Evolutionary conservation across 2,888 invertebrate species (phyloP), one percentile per base, ranked within the genome.

Genomic region (Pristionchus exspectatus): DNA sequence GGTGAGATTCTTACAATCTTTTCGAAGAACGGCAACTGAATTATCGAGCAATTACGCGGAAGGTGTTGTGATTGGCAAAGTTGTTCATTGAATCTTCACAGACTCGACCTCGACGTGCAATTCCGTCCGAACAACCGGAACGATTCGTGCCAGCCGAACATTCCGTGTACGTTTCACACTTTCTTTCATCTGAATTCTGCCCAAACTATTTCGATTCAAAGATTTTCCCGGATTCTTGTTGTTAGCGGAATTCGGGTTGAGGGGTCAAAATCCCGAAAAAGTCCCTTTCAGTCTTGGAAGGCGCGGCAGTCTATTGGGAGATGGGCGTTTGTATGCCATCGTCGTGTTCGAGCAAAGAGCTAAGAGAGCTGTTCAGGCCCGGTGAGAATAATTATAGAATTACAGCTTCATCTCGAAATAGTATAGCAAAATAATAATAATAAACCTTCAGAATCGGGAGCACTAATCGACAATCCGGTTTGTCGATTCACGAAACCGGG

Each of bases 291-390:
- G 74, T 77, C 38, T 9, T 77, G 7, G 44, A 24, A 10, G 74
- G 44, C 44, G 44, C 30, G 0, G 74, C n/a, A 0, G 21, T 77
- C 10, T 77, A 38, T 44, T 77, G 74, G 74, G 38, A 85, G 27
- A 14, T 87, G 38, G 87, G 87, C n/a, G 69, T 69, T 1, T 87
- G 87, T 16, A 14, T 87, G 9, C 87, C 87, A 2, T 16, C 24
- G 0, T 66, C 66, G 4, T 87, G 87, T 27, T 69, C 87, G 18
- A 87, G 87, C 16, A 21, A 12, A 4, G 87, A 87, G 24, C 12
- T 87, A 16, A 9, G 0, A 50, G 18, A 21, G 27, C 21, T 69
- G 14, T 59, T 87, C n/a, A 33, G 87, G 18, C 87, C 87, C 4
- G 66, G 87, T 87, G 24, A 44, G 24, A n/a, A n/a, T n/a, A n/a